Percentiles rank a stretch among this genome's conserved stretches.
Conservation (phyloP, 1,140 invertebrate genomes). For the Andricus grossulariae region DNA sequence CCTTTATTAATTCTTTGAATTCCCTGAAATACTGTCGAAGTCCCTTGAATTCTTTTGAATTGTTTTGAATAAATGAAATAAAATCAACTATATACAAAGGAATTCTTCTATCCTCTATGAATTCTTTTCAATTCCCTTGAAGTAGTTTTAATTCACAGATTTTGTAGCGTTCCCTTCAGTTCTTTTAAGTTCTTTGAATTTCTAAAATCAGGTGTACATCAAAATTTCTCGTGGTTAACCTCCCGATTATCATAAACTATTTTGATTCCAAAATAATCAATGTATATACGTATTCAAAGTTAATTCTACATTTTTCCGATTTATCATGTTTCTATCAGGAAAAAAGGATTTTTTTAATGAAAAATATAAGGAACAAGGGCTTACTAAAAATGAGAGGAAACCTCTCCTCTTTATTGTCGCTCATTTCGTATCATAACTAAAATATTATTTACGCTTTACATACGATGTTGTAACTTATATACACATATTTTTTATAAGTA, state of each 20-base stretch:
- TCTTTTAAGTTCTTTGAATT: too few species aligned
- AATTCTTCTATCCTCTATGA: too few species aligned
- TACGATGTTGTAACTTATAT: conserved; percentile 69
- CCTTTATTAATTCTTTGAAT: too few species aligned
- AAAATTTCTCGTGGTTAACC: too few species aligned
- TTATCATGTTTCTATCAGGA: neutral
- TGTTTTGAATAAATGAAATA: too few species aligned
- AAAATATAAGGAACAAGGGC: neutral
- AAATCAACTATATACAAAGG: too few species aligned
- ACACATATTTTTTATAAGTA: conserved; percentile 75
- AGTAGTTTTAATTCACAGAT: too few species aligned
- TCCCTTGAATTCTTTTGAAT: too few species aligned
- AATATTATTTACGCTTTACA: conserved; percentile 65
- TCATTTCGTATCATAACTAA: conserved; percentile 31
- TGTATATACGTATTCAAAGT: neutral
- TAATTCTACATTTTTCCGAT: neutral
- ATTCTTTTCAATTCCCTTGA: too few species aligned
- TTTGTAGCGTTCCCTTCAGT: too few species aligned
- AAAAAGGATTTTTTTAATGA: neutral
- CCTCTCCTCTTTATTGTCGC: neutral
- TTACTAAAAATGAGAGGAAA: neutral
- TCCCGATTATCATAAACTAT: neutral
- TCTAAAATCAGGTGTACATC: too few species aligned
- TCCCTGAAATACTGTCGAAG: too few species aligned
- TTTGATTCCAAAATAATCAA: neutral